These are phyloP conservation scores for Sphaerophoria rueppellii DNA, from an alignment of 2,888 invertebrate species.

Conservation along the genomic window DNA sequence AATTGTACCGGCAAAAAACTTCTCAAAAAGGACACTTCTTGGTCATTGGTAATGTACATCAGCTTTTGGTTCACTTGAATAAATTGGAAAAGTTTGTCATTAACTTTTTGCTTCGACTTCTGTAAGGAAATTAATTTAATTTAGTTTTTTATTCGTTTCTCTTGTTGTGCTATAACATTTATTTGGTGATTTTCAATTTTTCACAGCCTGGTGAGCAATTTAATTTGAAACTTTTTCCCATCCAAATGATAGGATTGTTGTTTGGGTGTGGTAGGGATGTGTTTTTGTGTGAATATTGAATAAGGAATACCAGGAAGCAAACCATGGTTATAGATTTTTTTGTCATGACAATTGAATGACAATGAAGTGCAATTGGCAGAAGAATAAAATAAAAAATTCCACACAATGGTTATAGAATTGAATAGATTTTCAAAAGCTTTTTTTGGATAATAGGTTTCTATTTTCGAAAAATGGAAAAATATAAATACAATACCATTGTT, in stretches of 20 bases:
- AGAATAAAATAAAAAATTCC: background rate
- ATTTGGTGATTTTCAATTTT: slow-evolving; percentile 17
- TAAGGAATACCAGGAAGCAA: background rate
- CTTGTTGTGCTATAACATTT: background rate
- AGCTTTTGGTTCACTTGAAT: slow-evolving; percentile 63
- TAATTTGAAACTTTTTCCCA: slow-evolving; percentile 54
- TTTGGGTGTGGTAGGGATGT: background rate
- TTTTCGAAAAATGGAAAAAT: background rate
- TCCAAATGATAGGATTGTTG: slow-evolving; percentile 30
- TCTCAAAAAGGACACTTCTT: slow-evolving; percentile 21
- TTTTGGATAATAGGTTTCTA: background rate
- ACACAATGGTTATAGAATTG: slow-evolving; percentile 15
- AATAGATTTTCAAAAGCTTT: background rate
- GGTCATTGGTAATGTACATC: slow-evolving; percentile 7
- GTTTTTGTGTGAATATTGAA: background rate
- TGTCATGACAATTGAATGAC: slow-evolving; percentile 44
- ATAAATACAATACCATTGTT: too few relatives aligned
- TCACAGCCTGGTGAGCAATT: slow-evolving; percentile 50
- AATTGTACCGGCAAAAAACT: background rate
- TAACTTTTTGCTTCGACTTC: slow-evolving; percentile 54
- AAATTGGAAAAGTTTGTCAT: slow-evolving; percentile 71
- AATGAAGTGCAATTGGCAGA: slow-evolving; percentile 40
- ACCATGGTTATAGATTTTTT: background rate
- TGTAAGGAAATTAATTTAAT: slow-evolving; percentile 30
- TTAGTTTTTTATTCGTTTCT: slow-evolving; percentile 7